These are phyloP conservation scores for Isotomurus palustris DNA, from an alignment of 2,888 invertebrate genomes.

Conservation along the genomic window DNA sequence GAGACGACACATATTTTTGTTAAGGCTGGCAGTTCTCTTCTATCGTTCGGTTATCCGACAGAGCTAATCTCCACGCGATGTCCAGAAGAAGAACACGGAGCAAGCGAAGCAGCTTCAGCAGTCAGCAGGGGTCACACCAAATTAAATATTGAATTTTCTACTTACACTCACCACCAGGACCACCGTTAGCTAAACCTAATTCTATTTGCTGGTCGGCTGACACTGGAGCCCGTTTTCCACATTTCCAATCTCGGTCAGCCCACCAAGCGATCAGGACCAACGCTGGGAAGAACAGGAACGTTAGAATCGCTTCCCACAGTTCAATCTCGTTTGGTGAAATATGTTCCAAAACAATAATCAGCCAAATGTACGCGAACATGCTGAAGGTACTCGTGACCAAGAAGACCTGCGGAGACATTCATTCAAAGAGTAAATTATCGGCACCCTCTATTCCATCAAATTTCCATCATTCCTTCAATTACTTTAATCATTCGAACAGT, in stretches of 20 bases:
- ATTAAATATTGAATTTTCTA: slow-evolving; percentile 12
- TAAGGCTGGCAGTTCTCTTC: too few relatives aligned
- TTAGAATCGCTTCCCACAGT: slow-evolving; percentile 58
- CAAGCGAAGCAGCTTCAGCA: neutral
- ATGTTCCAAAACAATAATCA: slow-evolving; percentile 53
- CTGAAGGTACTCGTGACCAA: slow-evolving; percentile 52
- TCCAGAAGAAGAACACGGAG: too few relatives aligned
- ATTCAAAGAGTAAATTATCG: too few relatives aligned
- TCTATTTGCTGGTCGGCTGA: slow-evolving; percentile 51
- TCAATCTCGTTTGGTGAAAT: slow-evolving; percentile 53
- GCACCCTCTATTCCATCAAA: neutral
- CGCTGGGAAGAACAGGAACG: slow-evolving; percentile 57
- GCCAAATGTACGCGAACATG: slow-evolving; percentile 60
- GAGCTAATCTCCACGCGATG: too few relatives aligned
- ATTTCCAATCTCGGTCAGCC: slow-evolving; percentile 53
- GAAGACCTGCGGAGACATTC: too few relatives aligned
- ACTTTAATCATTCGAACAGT: slow-evolving; percentile 53
- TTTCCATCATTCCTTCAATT: neutral
- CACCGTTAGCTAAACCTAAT: slow-evolving; percentile 48
- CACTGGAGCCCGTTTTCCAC: slow-evolving; percentile 50
- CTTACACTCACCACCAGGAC: slow-evolving; percentile 50
- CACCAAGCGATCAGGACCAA: slow-evolving; percentile 57
- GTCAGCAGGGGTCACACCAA: neutral
- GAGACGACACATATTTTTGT: too few relatives aligned
- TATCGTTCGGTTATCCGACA: too few relatives aligned